Evolutionary conservation across 2,888 invertebrate species (phyloP).

Genomic region (Eristalis arbustorum): DNA sequence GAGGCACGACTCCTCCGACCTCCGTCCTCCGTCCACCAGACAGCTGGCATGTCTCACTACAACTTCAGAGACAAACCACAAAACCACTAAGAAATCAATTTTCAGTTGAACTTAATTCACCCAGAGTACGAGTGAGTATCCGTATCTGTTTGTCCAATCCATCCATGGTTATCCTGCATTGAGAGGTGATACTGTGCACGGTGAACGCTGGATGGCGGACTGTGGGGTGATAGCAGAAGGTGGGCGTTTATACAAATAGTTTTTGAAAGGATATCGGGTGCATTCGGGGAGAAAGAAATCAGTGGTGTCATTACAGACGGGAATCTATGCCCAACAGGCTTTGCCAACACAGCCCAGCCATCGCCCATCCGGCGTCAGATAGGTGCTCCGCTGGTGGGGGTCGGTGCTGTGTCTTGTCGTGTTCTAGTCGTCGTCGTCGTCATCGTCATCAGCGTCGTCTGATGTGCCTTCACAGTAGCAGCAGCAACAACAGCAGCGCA

Average conservation of each 20-base stretch:
- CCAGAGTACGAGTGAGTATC: slow-evolving; percentile 32
- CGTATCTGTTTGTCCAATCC: not conserved
- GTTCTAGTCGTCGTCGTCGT: slow-evolving; percentile 16
- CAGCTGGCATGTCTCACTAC: slow-evolving; percentile 18
- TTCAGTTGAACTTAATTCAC: slow-evolving; percentile 65
- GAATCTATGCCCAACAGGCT: slow-evolving; percentile 57
- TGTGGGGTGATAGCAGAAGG: too few relatives aligned
- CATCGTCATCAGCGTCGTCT: slow-evolving; percentile 48
- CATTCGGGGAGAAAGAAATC: slow-evolving; percentile 60
- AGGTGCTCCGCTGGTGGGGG: not conserved
- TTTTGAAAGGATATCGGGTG: slow-evolving; percentile 57
- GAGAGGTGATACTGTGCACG: not conserved
- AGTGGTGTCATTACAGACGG: slow-evolving; percentile 63
- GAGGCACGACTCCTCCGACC: not conserved
- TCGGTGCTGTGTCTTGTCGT: not conserved
- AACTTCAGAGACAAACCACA: slow-evolving; percentile 30
- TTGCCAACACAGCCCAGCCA: slow-evolving; percentile 29
- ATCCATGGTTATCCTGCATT: not conserved
- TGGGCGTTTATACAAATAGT: slow-evolving; percentile 21
- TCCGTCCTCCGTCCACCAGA: too few relatives aligned
- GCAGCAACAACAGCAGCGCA: slow-evolving; percentile 28
- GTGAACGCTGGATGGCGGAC: not conserved
- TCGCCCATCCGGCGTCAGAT: not conserved
- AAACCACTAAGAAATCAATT: slow-evolving; percentile 64
- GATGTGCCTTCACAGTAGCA: slow-evolving; percentile 14